phyloP scores from a whole-genome alignment of 2,797 vertebrate genomes.

The Coracias cyanogaster region DNA sequence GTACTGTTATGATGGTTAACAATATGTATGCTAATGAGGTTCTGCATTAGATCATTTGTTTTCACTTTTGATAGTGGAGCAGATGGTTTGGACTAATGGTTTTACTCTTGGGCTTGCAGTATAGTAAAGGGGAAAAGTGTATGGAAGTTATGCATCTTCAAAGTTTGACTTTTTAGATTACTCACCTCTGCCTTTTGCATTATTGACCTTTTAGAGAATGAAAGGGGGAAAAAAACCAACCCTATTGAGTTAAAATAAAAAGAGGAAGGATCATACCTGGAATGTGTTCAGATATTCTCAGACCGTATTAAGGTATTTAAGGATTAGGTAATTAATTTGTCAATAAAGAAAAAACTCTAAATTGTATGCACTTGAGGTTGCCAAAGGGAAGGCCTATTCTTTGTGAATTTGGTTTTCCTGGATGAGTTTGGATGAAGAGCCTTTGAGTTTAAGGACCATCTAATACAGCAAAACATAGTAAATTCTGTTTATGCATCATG shows the following conservation, averaged over 20 bases:
- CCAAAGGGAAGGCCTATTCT: background rate
- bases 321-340: background rate
- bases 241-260: background rate
- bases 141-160: background rate
- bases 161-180: background rate
- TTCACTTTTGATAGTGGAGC: background rate
- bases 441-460: background rate
- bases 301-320: background rate
- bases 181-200: background rate
- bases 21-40: background rate
- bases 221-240: fast-evolving
- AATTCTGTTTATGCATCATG: background rate
- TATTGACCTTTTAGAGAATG: background rate
- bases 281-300: background rate
- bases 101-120: background rate
- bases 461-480: background rate
- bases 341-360: background rate
- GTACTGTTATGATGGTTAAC: background rate
- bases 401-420: background rate
- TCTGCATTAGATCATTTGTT: background rate
- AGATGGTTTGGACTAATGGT: background rate
- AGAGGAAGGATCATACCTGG: background rate
- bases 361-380: background rate
- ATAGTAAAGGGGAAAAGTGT: background rate
- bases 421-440: background rate